Conservation (phyloP, 2,888 invertebrate species). For the Cremastobaeus sp. region DNA sequence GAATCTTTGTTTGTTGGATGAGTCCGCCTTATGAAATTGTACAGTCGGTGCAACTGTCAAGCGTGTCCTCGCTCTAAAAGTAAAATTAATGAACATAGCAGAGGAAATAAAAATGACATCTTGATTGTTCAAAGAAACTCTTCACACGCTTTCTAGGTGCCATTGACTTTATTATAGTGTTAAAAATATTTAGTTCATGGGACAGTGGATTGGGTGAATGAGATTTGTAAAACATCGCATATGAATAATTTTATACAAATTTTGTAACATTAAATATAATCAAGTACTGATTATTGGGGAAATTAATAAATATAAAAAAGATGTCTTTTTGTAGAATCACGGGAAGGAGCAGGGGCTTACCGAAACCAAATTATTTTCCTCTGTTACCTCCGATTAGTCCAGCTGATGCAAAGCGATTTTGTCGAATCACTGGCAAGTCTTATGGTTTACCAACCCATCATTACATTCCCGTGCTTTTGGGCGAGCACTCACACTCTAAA, state of each 20-base stretch:
- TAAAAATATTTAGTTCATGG: too few relatives aligned
- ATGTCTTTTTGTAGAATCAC: conserved; percentile 91
- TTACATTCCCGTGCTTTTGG: conserved; percentile 87
- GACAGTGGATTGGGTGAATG: too few relatives aligned
- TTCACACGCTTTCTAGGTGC: too few relatives aligned
- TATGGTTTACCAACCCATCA: conserved; percentile 87
- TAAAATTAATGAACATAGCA: conserved; percentile 37
- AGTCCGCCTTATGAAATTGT: conserved; percentile 20
- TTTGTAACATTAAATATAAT: conserved; percentile 32
- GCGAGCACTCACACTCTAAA: conserved; percentile 76
- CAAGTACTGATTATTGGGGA: background rate
- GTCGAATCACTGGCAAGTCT: conserved; percentile 88
- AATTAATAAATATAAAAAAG: background rate
- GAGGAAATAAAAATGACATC: conserved; percentile 25
- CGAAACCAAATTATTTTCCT: conserved; percentile 90
- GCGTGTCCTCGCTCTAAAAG: conserved; percentile 36
- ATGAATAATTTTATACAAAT: background rate
- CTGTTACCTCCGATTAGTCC: conserved; percentile 89
- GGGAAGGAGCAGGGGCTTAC: conserved; percentile 87
- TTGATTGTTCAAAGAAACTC: background rate
- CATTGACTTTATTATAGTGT: too few relatives aligned
- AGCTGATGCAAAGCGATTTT: conserved; percentile 88
- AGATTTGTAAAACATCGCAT: too few relatives aligned
- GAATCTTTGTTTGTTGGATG: too few relatives aligned
- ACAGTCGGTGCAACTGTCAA: conserved; percentile 33